These are phyloP conservation scores for Volucella bombylans DNA, from an alignment of 2,888 invertebrate genomes.

Conservation along the genomic window DNA sequence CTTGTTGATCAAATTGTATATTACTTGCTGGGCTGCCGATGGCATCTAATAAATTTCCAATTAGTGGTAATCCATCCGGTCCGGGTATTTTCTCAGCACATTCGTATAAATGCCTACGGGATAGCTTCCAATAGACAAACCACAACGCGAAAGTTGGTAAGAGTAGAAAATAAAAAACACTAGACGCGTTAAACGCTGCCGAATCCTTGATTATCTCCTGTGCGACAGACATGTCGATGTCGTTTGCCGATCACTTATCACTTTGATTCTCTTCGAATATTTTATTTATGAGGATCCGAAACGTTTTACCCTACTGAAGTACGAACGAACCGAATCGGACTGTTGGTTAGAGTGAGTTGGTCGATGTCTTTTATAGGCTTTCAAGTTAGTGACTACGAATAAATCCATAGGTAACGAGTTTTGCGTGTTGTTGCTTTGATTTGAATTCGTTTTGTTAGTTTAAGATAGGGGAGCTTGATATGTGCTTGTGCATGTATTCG, in stretches of 20 bases:
- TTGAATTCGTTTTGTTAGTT: constrained; percentile 49
- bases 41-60: constrained; percentile 90
- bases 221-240: constrained; percentile 76
- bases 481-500: not conserved
- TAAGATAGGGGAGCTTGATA: constrained; percentile 3
- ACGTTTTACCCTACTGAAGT: constrained; percentile 71
- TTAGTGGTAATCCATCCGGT: constrained; percentile 87
- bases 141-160: constrained; percentile 88
- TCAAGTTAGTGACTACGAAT: constrained; percentile 65
- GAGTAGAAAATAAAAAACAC: constrained; percentile 88
- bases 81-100: constrained; percentile 89
- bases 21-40: constrained; percentile 88
- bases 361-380: constrained; percentile 74
- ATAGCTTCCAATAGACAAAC: constrained; percentile 89
- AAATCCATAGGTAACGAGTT: constrained; percentile 71
- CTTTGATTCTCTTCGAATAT: constrained; percentile 21
- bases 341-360: constrained; percentile 56
- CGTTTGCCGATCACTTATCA: constrained; percentile 25
- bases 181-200: constrained; percentile 84
- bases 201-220: constrained; percentile 81
- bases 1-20: constrained; percentile 42
- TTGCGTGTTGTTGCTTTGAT: constrained; percentile 5
- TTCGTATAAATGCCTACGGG: constrained; percentile 88
- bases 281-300: constrained; percentile 36
- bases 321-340: constrained; percentile 74